phyloP scores from a whole-genome alignment of 92 coral and sea anemone species.

The Virgularia gustaviana region DNA sequence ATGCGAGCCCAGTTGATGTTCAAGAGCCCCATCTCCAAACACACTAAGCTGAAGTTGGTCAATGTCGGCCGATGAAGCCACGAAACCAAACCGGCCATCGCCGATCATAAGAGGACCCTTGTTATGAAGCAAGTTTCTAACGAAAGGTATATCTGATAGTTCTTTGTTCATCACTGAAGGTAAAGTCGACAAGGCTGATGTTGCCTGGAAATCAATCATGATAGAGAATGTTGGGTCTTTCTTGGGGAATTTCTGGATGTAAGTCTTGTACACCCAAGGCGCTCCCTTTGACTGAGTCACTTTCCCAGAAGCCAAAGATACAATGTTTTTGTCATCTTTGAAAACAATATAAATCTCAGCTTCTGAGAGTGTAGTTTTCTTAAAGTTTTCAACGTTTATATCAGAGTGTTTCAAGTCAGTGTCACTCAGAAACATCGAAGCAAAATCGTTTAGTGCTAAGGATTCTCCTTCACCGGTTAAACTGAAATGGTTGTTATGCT shows the following conservation, averaged over 20 bases:
- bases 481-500: conserved; percentile 26
- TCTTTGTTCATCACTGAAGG: conserved; percentile 73
- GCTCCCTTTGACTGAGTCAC: conserved; percentile 54
- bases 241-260: conserved; percentile 73
- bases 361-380: conserved; percentile 58
- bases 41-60: conserved; percentile 82
- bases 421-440: conserved; percentile 19
- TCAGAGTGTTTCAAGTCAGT: conserved; percentile 65
- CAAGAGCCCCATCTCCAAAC: conserved; percentile 81
- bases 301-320: conserved; percentile 82
- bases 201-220: conserved; percentile 72
- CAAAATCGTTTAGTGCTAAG: conserved; percentile 11
- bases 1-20: conserved; percentile 74
- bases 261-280: conserved; percentile 72
- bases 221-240: conserved; percentile 78
- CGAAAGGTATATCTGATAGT: conserved; percentile 77
- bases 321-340: conserved; percentile 82
- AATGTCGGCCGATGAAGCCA: conserved; percentile 87
- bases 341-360: conserved; percentile 94
- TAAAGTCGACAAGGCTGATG: conserved; percentile 73
- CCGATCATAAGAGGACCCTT: conserved; percentile 76
- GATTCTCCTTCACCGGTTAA: conserved; percentile 25
- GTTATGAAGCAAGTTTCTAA: conserved; percentile 74
- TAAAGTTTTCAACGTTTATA: conserved; percentile 58
- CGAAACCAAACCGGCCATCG: conserved; percentile 74